Base-by-base conservation (phyloP, 2,113 vertebrate genomes). In the Rhinolophus ferrumequinum region DNA sequence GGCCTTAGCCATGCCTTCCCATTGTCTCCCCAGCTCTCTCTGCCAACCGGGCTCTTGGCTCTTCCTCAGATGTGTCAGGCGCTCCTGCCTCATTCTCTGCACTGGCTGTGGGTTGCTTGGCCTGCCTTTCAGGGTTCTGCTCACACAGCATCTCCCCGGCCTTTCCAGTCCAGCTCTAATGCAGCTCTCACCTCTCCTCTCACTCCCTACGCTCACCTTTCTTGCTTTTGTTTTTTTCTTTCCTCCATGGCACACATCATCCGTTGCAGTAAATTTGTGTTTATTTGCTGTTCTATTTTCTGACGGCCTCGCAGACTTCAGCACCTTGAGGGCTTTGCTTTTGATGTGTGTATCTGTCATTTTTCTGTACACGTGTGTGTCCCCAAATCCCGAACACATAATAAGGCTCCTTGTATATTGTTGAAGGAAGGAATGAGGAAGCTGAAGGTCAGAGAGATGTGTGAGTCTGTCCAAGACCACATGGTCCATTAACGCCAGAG, bases 401-500 rank as follows among this genome's bases (percentile, higher is more conserved):
- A 58, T 8, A 81, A 60, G 75, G 54, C 47, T 64, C 60, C 18
- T 6, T 1, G 13, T 15, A 26, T 30, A 21, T 33, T 54, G 9
- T 35, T 4, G 24, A 35, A 33, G 19, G 41, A 47, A 79, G 13
- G 18, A 10, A 1, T 0, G 16, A 44, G 69, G 62, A 30, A 35
- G 44, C 41, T 19, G 35, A 52, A 30, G 60, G 28, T 44, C 9
- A 1, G 47, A 30, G 41, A 54, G 75, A 3, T 6, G 3, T 21
- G 21, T 13, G 1, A 3, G 47, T n/a, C 19, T 54, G 69, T 19
- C 47, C 15, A 8, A 73, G 19, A 38, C 5, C 47, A 14, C 0
- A 0, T 9, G 16, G 52, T 30, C 14, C 21, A 30, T 50, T 10
- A 35, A 33, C 1, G 12, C 35, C 19, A 4, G 56, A 14, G 54